Base-by-base conservation (phyloP, 1,140 invertebrate species). In the Drosophila kurseongensis region DNA sequence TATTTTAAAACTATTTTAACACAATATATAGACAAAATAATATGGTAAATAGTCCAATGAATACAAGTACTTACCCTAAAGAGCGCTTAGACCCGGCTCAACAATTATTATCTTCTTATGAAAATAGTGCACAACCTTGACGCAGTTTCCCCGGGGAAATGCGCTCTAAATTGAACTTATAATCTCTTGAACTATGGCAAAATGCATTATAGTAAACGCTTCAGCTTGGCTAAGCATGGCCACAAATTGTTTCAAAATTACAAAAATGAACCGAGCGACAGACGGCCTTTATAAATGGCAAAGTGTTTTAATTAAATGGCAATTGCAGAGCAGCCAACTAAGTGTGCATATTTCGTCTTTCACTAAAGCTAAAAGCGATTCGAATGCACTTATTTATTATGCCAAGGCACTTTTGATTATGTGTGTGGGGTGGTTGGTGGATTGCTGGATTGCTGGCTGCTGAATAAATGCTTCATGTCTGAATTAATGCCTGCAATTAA, bases 401-500 rank as follows among this genome's bases (percentile, higher is more conserved):
- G 80, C 65, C 63, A 42, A 23, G 41, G 60, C 61, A 67, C 68
- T 79, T 66, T 77, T 77, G 74, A 65, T 54, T 48, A 41, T 41
- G 58, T 32, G 36, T 32, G 38, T 36, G 47, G 2, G 16, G 44
- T 50, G 45, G 9, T 38, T 41, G 51, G 56, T 42, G 45, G 56
- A 42, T 60, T 32, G 29, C 29, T 42, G 57, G 61, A 42, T 60
- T 38, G 29, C 29, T 42, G 57, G 61, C 8, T 57, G 71, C 42
- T 54, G 41, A 79, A 56, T 42, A 77, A 63, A 60, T 77, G 54
- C 12, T 47, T 1, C 60, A 75, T 75, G 63, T 84, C 71, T 58
- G 60, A 79, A 84, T 83, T 76, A 83, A 83, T 83, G 80, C 80
- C 80, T 16, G 71, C 80, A 76, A 83, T 83, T 83, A 83, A 83